Percentiles rank a stretch among this genome's conserved stretches.
Evolutionary conservation across 2,113 vertebrate species (phyloP).

Genomic region (Lamprologus ornatipinnis): DNA sequence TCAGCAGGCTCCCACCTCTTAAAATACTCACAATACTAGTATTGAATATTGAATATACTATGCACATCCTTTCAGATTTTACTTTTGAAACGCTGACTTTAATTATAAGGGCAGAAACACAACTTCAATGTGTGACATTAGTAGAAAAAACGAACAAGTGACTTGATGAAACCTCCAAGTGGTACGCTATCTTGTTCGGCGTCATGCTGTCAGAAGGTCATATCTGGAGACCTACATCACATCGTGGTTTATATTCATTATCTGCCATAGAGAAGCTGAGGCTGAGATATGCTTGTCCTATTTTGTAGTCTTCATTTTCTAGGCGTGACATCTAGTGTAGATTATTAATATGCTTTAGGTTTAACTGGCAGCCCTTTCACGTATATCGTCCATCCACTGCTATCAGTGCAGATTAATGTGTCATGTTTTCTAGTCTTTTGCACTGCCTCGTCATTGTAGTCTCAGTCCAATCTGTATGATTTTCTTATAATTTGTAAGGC

Average conservation of each 20-base stretch:
- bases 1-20: neutral
- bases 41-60: neutral
- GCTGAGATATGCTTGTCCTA: neutral
- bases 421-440: neutral
- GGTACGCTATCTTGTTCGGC: neutral
- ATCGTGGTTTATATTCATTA: neutral
- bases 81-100: neutral
- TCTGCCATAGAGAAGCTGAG: neutral
- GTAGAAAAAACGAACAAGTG: neutral
- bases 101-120: neutral
- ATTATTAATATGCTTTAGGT: neutral
- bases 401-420: neutral
- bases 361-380: neutral
- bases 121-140: neutral
- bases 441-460: neutral
- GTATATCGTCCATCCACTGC: neutral
- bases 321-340: neutral
- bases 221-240: neutral
- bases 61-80: neutral
- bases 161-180: neutral
- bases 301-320: neutral
- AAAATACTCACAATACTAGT: neutral
- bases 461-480: neutral
- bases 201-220: neutral
- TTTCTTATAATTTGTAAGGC: neutral